phyloP scores from a whole-genome alignment of 1,140 invertebrate species.

The Ceratoteleas bidentatus region DNA sequence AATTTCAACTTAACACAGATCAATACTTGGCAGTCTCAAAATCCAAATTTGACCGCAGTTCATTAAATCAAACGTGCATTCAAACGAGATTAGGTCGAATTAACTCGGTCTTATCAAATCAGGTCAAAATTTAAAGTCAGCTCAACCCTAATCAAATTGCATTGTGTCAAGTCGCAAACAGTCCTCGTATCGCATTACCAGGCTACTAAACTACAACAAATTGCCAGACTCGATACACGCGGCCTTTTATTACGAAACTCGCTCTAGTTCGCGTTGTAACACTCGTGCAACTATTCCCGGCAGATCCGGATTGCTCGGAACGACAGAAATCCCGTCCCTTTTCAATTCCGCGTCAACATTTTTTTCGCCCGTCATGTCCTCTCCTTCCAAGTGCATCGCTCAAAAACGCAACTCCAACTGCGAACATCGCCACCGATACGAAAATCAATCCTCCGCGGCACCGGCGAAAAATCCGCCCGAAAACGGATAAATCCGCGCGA shows the following conservation, averaged over 20 bases:
- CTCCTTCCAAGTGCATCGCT: no score
- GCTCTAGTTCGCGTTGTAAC: no score
- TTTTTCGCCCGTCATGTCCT: no score
- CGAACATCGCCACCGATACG: no score
- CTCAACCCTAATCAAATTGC: constrained; percentile 21
- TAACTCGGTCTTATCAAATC: constrained; percentile 24
- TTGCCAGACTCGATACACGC: neutral
- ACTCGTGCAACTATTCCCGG: no score
- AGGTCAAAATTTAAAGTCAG: constrained; percentile 40
- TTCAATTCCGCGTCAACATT: no score
- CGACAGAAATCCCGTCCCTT: no score
- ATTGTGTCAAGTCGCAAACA: constrained; percentile 16
- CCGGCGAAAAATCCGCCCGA: no score
- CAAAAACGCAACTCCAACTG: no score
- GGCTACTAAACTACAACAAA: constrained; percentile 11
- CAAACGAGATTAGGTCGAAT: constrained; percentile 32
- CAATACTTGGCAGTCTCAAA: neutral
- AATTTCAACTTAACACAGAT: no score
- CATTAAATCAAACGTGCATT: constrained; percentile 36
- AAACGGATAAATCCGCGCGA: neutral
- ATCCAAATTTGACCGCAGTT: constrained; percentile 29
- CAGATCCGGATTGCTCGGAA: no score
- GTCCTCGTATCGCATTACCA: constrained; percentile 3
- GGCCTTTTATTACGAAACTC: constrained; percentile 1
- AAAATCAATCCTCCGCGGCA: no score